Conservation (phyloP, 2,888 invertebrate genomes). For the Uropetala carovei region DNA sequence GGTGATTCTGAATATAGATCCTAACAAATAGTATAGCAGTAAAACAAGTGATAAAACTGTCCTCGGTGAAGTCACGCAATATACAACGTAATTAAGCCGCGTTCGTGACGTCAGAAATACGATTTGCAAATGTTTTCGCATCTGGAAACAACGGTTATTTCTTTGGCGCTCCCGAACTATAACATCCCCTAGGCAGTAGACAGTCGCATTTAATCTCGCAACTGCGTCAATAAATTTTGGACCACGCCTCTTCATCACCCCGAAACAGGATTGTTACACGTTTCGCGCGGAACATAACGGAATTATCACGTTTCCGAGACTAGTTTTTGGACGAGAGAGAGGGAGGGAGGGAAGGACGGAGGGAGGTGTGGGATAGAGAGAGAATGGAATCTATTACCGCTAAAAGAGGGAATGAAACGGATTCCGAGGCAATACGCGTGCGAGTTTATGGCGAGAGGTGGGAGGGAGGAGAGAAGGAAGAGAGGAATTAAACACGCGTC, state of each 20-base stretch:
- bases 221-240: not conserved
- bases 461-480: not conserved
- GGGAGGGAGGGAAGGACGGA: too few species aligned
- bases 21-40: too few species aligned
- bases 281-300: not conserved
- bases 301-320: not conserved
- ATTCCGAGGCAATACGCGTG: not conserved
- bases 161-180: too few species aligned
- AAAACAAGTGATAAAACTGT: too few species aligned
- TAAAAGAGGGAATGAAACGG: not conserved
- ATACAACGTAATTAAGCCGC: too few species aligned
- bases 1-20: too few species aligned
- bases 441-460: not conserved
- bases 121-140: not conserved
- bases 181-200: not conserved
- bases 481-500: not conserved
- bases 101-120: not conserved
- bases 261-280: not conserved
- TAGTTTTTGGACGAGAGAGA: not conserved
- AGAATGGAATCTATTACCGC: not conserved
- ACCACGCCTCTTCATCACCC: not conserved
- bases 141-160: not conserved
- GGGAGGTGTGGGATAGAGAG: not conserved
- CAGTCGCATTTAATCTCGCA: not conserved
- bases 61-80: too few species aligned